A percentile compares a stretch with the other conserved stretches of the same genome.
Evolutionary conservation across 2,797 vertebrate genomes (phyloP).

Genomic region (Pterois miles): DNA sequence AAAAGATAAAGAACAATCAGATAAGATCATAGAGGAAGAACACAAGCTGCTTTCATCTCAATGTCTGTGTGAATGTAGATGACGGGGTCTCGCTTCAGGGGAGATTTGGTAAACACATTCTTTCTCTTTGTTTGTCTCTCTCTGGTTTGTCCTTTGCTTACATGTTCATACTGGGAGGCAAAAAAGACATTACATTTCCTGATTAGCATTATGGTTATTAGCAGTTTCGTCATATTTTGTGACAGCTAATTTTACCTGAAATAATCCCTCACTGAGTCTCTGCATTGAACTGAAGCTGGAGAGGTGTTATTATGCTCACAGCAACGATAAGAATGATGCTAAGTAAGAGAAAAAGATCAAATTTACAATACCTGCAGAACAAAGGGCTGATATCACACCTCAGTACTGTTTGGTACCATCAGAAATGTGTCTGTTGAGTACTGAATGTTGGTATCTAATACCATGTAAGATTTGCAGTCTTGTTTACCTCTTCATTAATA

Average conservation of each 20-base stretch:
- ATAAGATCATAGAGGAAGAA: conserved; percentile 72
- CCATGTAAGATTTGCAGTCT: not conserved
- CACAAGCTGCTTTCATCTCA: conserved; percentile 69
- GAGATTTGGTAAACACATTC: conserved; percentile 33
- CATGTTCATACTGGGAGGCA: conserved; percentile 10
- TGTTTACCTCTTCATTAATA: not conserved
- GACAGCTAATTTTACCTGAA: conserved; percentile 33
- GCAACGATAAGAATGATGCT: not conserved
- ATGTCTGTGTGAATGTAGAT: conserved; percentile 49
- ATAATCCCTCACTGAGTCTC: conserved; percentile 1
- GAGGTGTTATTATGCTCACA: conserved; percentile 1
- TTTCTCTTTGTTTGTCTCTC: conserved; percentile 30
- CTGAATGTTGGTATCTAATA: not conserved
- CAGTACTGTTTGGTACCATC: not conserved
- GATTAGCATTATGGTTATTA: conserved; percentile 33
- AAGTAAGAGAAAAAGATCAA: not conserved
- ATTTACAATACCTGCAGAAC: not conserved
- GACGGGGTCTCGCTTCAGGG: conserved; percentile 52
- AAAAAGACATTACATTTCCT: conserved; percentile 7
- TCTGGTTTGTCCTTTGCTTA: conserved; percentile 13
- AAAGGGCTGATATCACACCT: not conserved
- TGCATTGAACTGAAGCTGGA: not conserved
- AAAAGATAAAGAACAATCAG: conserved; percentile 74
- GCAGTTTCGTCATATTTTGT: conserved; percentile 23
- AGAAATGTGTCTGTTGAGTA: not conserved